Evolutionary conservation across 2,797 vertebrate genomes (phyloP), one percentile per base, ranked within the genome.

Genomic region (Arctocebus calabarensis): DNA sequence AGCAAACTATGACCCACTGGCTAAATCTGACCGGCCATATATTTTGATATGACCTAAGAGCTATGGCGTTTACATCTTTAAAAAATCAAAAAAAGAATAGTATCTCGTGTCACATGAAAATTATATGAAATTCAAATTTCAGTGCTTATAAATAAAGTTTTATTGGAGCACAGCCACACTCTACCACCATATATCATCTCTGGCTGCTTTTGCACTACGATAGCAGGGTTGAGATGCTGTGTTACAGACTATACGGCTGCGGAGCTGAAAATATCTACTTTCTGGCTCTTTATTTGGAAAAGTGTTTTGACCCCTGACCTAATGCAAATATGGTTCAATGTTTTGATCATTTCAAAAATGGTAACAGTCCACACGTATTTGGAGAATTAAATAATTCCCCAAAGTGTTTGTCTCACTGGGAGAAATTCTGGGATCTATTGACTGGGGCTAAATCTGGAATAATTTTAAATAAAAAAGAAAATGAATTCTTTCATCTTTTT

Each of bases 381-480:
- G 74, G 66, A 88, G 84, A 94, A 91, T 86, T 84, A 91, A 84
- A 32, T 62, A 70, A 74, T 82, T 87, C 48, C 79, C 34, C 43
- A 81, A 93, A 64, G 57, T 59, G 19, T 84, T 87, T 84, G 66
- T 23, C 59, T 96, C 89, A 81, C 7, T 91, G 77, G 82, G 73
- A 90, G 81, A 91, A 88, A 55, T 71, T 79, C 64, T 3, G 32
- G 14, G 85, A 78, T 77, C 55, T 95, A 88, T 92, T 84, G 68
- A 87, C 16, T 77, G 34, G 34, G 25, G 40, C 59, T 87, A 89
- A 85, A 90, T 45, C 57, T 84, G 74, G 5, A 74, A 87, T 97
- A 97, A 97, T 97, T 97, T 84, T 85, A 92, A 97, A 84, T 95
- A 12, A 87, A 82, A 96, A 95, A 87, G 84, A 97, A 98, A 97